Conservation (phyloP, 2,888 invertebrate genomes). For the Campoplex capitator region DNA sequence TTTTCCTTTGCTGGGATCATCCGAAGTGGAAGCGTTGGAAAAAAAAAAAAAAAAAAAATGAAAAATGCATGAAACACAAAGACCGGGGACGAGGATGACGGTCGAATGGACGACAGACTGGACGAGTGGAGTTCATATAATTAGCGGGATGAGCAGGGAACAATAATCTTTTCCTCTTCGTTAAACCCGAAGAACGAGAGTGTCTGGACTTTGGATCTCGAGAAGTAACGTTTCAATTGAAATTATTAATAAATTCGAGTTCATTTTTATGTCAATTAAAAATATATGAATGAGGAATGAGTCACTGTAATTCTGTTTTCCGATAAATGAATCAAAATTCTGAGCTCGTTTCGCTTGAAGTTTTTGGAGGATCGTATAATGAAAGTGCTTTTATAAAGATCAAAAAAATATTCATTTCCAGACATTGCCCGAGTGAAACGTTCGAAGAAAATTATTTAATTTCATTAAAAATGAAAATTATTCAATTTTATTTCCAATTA, state of each 20-base stretch:
- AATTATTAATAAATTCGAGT: not conserved
- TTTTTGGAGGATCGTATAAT: too few species aligned
- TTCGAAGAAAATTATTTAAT: not conserved
- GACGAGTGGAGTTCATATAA: conserved; percentile 8
- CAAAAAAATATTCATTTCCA: not conserved
- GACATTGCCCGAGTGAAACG: not conserved
- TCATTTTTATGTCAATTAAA: not conserved
- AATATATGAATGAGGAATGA: not conserved
- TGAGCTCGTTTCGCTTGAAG: too few species aligned
- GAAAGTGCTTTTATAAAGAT: not conserved
- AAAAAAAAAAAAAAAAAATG: conserved; percentile 23
- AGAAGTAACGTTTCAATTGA: not conserved
- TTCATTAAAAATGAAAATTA: too few species aligned
- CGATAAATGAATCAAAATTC: not conserved
- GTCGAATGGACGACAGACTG: conserved; percentile 7
- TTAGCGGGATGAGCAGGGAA: conserved; percentile 11
- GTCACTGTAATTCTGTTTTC: not conserved
- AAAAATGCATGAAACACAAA: conserved; percentile 26
- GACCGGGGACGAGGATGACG: conserved; percentile 23
- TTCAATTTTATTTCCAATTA: too few species aligned
- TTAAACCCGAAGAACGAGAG: not conserved
- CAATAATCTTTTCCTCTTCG: not conserved
- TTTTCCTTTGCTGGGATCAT: not conserved
- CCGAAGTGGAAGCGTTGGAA: not conserved
- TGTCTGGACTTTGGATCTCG: not conserved